A percentile compares a stretch with the other conserved stretches of the same genome.
These are phyloP conservation scores for Cnemophilus loriae DNA, from an alignment of 2,113 vertebrate species.

Conservation along the genomic window DNA sequence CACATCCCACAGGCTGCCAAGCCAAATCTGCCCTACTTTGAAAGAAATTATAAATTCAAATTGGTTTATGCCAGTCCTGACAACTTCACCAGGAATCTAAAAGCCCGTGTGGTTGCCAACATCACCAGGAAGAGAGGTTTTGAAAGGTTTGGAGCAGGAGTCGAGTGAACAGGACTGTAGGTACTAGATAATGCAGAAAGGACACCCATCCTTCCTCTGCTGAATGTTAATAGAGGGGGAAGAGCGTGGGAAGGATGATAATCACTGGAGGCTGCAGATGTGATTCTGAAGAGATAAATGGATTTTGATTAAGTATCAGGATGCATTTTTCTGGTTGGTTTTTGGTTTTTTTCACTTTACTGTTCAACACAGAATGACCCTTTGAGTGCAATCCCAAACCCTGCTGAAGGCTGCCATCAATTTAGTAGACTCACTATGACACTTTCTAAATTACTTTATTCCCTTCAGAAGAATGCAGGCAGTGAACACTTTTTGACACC, in stretches of 20 bases:
- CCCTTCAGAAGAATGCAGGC: neutral
- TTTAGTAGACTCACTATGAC: neutral
- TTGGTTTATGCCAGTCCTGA: neutral
- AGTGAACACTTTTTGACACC: neutral
- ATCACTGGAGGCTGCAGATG: neutral
- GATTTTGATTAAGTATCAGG: neutral
- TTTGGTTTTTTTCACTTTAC: neutral
- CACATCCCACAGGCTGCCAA: conserved; percentile 42
- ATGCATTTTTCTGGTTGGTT: neutral
- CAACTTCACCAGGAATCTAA: neutral
- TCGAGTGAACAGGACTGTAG: neutral
- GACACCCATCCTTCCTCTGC: neutral
- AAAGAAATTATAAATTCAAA: conserved; percentile 48
- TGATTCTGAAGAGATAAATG: neutral
- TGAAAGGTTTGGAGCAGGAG: neutral
- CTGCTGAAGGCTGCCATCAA: neutral
- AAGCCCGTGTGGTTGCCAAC: neutral
- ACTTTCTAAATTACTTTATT: neutral
- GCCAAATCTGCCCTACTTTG: conserved; percentile 36
- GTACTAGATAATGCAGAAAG: neutral
- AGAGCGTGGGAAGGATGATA: neutral
- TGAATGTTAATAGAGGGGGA: neutral
- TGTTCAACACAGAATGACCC: neutral
- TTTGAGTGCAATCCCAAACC: neutral
- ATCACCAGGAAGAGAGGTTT: neutral